Base-by-base conservation (phyloP, 2,113 vertebrate genomes). In the Setophaga coronata region DNA sequence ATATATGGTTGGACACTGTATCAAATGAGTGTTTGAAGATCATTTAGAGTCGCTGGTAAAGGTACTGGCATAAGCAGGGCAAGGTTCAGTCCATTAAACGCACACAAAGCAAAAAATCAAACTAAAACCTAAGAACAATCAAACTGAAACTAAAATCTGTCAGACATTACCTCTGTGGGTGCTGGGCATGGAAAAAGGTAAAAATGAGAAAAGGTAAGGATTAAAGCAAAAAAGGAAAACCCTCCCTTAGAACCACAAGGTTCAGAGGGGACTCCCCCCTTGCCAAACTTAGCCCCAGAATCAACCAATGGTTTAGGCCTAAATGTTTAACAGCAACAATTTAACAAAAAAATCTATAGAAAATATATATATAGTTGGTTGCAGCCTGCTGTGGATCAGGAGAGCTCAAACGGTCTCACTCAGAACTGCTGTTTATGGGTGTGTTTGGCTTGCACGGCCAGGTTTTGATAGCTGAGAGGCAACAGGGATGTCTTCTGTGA, bases 41-140 rank as follows among this genome's bases (percentile, higher is more conserved):
- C 25, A 1, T 21, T 57, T 43, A 33, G 6, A 36, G 13, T 36
- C 26, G 6, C 7, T 31, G 36, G 26, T 0, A 2, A 58, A 89
- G 10, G 15, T 33, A 51, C 11, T 33, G 23, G 33, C 51, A 43
- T 38, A 81, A 51, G 51, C 12, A 66, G 7, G 33, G 23, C 26
- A 58, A 73, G 18, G 9, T 36, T 58, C 43, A 19, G 7, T 36
- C 31, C 23, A 17, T 5, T 43, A 38, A 45, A 18, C 17, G 10
- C 14, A 43, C 26, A 28, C 36, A 72, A 11, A 72, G 14, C 36
- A 4, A 43, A 28, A 65, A 65, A 50, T 23, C 3, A 42, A 58
- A 17, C 10, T 33, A 20, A 81, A 58, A 73, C 43, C 31, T 43
- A 24, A 81, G 36, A 36, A 3, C 5, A 42, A 36, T 33, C 26